Percentiles rank a stretch among this genome's conserved stretches.
These are phyloP conservation scores for Drosophila mercatorum DNA, from an alignment of 2,888 invertebrate species.

Conservation along the genomic window DNA sequence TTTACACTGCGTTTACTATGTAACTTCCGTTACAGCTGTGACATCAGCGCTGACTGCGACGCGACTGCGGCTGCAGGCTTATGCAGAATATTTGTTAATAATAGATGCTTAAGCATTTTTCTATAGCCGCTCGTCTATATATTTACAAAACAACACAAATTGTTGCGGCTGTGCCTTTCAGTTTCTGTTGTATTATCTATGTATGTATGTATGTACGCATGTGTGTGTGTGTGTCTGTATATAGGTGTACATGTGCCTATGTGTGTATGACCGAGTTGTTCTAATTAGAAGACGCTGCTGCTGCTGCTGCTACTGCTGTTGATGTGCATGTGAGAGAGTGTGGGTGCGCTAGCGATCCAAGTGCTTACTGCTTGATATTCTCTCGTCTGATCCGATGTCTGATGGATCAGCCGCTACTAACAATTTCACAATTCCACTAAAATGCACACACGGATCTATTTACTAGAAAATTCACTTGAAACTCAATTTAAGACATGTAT, in stretches of 20 bases:
- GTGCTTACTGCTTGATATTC: conserved; percentile 47
- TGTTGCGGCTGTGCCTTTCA: conserved; percentile 14
- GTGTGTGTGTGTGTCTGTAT: conserved; percentile 9
- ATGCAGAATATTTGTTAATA: conserved; percentile 33
- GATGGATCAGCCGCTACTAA: conserved; percentile 20
- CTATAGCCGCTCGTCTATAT: background rate
- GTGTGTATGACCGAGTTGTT: conserved; percentile 42
- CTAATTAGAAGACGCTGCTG: conserved; percentile 51
- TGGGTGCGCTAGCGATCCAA: conserved; percentile 33
- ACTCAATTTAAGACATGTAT: conserved; percentile 7
- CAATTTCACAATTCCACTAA: conserved; percentile 54
- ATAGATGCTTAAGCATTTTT: conserved; percentile 14
- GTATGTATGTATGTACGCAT: conserved; percentile 11
- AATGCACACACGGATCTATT: conserved; percentile 33
- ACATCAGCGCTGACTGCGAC: conserved; percentile 30
- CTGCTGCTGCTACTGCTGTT: background rate
- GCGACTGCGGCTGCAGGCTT: conserved; percentile 9
- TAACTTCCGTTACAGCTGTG: conserved; percentile 55
- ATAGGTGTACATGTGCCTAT: background rate
- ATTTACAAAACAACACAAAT: conserved; percentile 8
- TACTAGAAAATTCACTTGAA: conserved; percentile 48
- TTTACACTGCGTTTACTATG: conserved; percentile 29
- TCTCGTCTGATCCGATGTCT: conserved; percentile 21
- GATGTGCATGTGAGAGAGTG: conserved; percentile 33
- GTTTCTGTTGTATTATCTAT: conserved; percentile 18